These are phyloP conservation scores for Taenioides sp. DNA, from an alignment of 2,797 vertebrate genomes.

Conservation along the genomic window DNA sequence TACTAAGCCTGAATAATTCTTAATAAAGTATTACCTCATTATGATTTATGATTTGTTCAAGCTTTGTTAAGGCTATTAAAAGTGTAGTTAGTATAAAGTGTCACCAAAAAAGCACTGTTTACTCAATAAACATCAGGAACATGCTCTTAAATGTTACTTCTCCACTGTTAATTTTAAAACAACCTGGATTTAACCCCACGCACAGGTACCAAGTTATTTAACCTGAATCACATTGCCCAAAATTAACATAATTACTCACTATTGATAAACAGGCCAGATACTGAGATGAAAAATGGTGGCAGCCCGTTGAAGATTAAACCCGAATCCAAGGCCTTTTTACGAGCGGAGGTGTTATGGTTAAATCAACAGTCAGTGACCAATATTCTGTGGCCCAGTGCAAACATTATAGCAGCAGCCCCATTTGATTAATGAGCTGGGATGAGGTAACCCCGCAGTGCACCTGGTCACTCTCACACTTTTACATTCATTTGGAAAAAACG, in stretches of 20 bases:
- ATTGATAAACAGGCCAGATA: constrained; percentile 17
- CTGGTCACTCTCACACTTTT: constrained; percentile 68
- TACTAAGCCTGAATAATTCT: too few species aligned
- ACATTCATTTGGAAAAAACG: constrained; percentile 66
- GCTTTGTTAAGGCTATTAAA: too few species aligned
- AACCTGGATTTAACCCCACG: neutral
- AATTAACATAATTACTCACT: neutral
- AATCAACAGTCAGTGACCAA: constrained; percentile 70
- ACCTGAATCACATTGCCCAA: neutral
- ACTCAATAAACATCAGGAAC: neutral
- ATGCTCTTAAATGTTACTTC: neutral
- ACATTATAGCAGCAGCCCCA: constrained; percentile 58
- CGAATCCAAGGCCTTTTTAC: constrained; percentile 55
- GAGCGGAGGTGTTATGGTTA: constrained; percentile 65
- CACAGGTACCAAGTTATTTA: neutral
- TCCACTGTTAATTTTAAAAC: neutral
- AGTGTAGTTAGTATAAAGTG: too few species aligned
- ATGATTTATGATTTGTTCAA: too few species aligned
- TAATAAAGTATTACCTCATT: too few species aligned
- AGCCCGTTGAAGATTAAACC: constrained; percentile 60
- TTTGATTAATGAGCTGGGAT: constrained; percentile 76
- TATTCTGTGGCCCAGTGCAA: constrained; percentile 60
- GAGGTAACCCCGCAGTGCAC: constrained; percentile 66
- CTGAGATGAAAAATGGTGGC: constrained; percentile 36
- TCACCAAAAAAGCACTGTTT: neutral